These are phyloP conservation scores for Semnornis frantzii DNA, from an alignment of 2,113 vertebrate species.

Conservation along the genomic window DNA sequence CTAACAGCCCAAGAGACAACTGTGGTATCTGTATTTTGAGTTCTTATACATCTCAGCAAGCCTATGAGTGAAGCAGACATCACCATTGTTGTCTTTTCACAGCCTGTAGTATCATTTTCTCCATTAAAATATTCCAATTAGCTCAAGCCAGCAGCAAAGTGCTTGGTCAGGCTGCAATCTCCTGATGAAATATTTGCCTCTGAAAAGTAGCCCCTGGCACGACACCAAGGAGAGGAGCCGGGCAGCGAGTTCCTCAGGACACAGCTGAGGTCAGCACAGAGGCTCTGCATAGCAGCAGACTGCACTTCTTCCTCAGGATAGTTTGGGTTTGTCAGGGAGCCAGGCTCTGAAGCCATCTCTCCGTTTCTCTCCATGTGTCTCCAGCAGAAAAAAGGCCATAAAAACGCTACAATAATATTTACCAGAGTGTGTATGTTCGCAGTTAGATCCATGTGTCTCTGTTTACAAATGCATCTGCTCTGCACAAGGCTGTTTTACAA, in stretches of 20 bases:
- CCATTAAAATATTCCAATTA: too few species aligned
- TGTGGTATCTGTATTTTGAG: too few species aligned
- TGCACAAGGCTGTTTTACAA: neutral
- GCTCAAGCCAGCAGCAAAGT: too few species aligned
- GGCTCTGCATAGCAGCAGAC: neutral
- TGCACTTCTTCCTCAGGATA: neutral
- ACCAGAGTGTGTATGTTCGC: slow-evolving; percentile 42
- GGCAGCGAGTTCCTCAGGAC: slow-evolving; percentile 8
- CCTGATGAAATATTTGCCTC: neutral
- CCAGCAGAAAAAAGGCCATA: slow-evolving; percentile 46
- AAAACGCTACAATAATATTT: slow-evolving; percentile 72
- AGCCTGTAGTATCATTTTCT: too few species aligned
- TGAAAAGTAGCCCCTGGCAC: slow-evolving; percentile 2
- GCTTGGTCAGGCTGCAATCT: neutral
- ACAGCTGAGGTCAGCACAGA: slow-evolving; percentile 18
- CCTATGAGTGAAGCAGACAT: too few species aligned
- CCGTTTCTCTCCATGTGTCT: slow-evolving; percentile 21
- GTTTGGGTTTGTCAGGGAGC: slow-evolving; percentile 45
- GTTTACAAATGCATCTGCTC: slow-evolving; percentile 66
- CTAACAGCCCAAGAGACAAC: too few species aligned
- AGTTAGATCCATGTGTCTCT: slow-evolving; percentile 60
- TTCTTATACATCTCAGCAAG: too few species aligned
- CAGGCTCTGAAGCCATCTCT: slow-evolving; percentile 43
- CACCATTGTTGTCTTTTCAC: too few species aligned
- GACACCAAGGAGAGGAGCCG: neutral